Evolutionary conservation across 2,888 invertebrate genomes (phyloP).

Genomic region (Caenorhabditis imperialis): DNA sequence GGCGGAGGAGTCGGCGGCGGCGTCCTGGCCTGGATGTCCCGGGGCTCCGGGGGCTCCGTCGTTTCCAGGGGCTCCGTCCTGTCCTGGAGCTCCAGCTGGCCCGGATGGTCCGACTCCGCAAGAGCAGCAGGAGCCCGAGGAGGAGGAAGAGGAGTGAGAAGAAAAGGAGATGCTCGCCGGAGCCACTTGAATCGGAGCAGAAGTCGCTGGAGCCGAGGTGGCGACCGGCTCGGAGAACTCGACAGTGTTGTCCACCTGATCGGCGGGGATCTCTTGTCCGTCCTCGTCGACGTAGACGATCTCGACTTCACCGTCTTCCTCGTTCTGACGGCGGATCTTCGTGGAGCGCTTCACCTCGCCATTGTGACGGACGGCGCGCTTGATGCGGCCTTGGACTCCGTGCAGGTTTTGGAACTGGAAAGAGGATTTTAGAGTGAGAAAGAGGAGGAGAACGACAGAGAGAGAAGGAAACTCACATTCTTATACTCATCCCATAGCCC

Average conservation of each 20-base stretch:
- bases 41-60: conserved; percentile 59
- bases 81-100: conserved; percentile 60
- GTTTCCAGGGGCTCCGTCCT: too few relatives aligned
- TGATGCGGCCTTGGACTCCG: conserved; percentile 13
- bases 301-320: conserved; percentile 28
- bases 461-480: conserved; percentile 35
- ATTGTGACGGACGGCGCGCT: conserved; percentile 13
- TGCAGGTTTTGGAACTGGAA: conserved; percentile 33
- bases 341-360: conserved; percentile 22
- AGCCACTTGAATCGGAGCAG: neutral
- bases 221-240: too few relatives aligned
- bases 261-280: conserved; percentile 15
- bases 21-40: conserved; percentile 61
- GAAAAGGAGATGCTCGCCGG: too few relatives aligned
- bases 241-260: conserved; percentile 15
- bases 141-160: too few relatives aligned
- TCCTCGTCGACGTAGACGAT: conserved; percentile 36
- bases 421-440: too few relatives aligned
- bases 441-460: too few relatives aligned
- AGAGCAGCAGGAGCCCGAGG: conserved; percentile 23
- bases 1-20: too few relatives aligned
- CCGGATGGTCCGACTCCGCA: conserved; percentile 42
- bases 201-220: neutral
- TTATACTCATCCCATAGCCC: conserved; percentile 63
- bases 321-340: conserved; percentile 33